A percentile compares a stretch with the other conserved stretches of the same genome.
Conservation (phyloP, 2,113 vertebrate species). For the Gasterosteus nipponicus region DNA sequence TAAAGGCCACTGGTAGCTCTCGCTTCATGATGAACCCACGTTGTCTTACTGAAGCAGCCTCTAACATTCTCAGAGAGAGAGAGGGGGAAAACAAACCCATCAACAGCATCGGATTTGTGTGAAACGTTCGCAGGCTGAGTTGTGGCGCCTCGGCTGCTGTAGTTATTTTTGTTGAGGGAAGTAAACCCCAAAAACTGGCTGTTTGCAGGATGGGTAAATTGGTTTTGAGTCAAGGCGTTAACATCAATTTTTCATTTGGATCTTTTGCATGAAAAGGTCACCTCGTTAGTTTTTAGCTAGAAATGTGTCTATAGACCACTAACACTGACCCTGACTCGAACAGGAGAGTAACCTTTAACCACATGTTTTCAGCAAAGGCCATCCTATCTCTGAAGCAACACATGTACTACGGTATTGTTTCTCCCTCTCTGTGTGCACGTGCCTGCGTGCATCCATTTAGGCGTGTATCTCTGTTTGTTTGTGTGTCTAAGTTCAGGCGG, state of each 20-base stretch:
- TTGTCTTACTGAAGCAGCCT: conserved; percentile 53
- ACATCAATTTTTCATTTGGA: conserved; percentile 66
- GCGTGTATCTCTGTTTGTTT: conserved; percentile 7
- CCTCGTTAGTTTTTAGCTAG: conserved; percentile 46
- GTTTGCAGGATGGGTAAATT: conserved; percentile 29
- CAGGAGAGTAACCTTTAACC: conserved; percentile 67
- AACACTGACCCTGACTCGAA: conserved; percentile 54
- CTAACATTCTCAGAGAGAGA: conserved; percentile 34
- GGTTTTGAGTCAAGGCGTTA: conserved; percentile 49
- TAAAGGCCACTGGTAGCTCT: conserved; percentile 68
- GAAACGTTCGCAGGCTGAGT: conserved; percentile 13
- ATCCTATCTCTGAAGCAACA: conserved; percentile 54
- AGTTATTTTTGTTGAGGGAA: conserved; percentile 11
- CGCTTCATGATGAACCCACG: conserved; percentile 57
- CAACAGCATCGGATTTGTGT: conserved; percentile 43
- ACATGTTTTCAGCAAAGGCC: conserved; percentile 71
- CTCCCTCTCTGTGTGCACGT: conserved; percentile 16
- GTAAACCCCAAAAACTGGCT: conserved; percentile 7
- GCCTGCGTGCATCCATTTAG: conserved; percentile 20
- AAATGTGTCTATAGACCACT: conserved; percentile 52
- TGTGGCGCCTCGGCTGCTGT: not conserved
- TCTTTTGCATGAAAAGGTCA: conserved; percentile 70
- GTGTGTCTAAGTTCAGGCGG: conserved; percentile 45
- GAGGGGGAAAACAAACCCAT: conserved; percentile 50
- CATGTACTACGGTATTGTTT: conserved; percentile 29